Evolutionary conservation across 1,140 invertebrate genomes (phyloP), one percentile per base, ranked within the genome.

Genomic region (Pachypeltis micranthus): DNA sequence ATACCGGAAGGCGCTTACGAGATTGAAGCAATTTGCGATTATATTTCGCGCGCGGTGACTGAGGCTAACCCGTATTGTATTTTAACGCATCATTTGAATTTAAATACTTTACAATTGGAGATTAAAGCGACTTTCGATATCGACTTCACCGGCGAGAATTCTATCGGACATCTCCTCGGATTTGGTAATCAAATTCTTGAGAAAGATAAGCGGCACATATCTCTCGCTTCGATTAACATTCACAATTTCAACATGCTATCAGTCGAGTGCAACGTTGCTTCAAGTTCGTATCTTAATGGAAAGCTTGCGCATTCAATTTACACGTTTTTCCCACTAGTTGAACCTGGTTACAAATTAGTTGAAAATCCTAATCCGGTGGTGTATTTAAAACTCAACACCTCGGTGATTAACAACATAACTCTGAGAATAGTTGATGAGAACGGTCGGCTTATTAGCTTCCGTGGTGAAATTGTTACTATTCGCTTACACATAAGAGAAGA

Each of bases 201-300:
- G 4, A n/a, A 19, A 16, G 25, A 59, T 28, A 26, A 27, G 31
- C 10, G 16, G 26, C 26, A 59, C 44, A 27, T 21, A n/a, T 64
- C 60, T n/a, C 24, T 39, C 16, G n/a, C 19, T 2, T 31, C 56
- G n/a, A 60, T 67, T 7, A 19, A 47, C 23, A 65, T 67, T 51
- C 26, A 25, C 14, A 44, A 55, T 16, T 29, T 67, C 7, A 58
- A 59, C 27, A 58, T 51, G 24, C 59, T 67, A 28, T 55, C 51
- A 55, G 51, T 67, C 10, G 31, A 62, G 25, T 67, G 59, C 24
- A 67, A 64, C 60, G 21, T 67, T 29, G 59, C 63, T 7, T 19
- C 29, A 31, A 68, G 69, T 29, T 67, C 69, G 12, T 74, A 69
- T 60, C 69, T 63, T 14, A 72, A 74, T 66, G 66, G 65, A 19